Evolutionary conservation across 1,140 invertebrate genomes (phyloP), one percentile per base, ranked within the genome.

Genomic region (Drosophila burlai): DNA sequence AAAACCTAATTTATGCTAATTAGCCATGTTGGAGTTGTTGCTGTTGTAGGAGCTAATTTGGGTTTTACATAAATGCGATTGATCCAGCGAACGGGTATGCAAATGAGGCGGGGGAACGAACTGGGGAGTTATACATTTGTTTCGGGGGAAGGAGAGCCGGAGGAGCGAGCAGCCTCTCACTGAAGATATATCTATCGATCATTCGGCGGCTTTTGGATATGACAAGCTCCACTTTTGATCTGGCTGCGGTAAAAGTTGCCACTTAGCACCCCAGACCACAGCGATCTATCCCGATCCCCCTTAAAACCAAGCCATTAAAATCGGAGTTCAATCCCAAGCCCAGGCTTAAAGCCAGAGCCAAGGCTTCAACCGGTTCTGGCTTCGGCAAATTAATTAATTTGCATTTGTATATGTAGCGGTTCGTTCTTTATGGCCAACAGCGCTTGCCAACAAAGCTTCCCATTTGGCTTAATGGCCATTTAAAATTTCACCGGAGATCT

Each of bases 1-100:
- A 90, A 76, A 90, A 90, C 62, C 89, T 90, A 90, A 91, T 91
- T 90, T 90, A 90, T 90, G 85, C 65, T 90, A 90, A 90, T 90
- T 90, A 76, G 45, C 60, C 52, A 24, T 80, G 60, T 62, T 76
- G 62, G 55, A 54, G 40, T 74, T 42, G 52, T 43, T 57, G 43
- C 61, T 47, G 34, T 47, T 78, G 67, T 58, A 60, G 61, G 64
- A 57, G 83, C 76, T 84, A 82, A 76, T 76, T 82, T 81, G 66
- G 64, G 68, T 75, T 75, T 76, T 79, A 89, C 77, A 89, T 81
- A 89, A 84, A 84, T 68, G 60, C 79, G 71, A 77, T 61, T 76
- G 74, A 68, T 61, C 75, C 54, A 72, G 68, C 76, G 45, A 57
- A 36, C 81, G 47, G 46, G 69, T 90, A 90, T 89, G 85, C 84